Evolutionary conservation across 1,140 invertebrate genomes (phyloP).

Genomic region (Samia ricini): DNA sequence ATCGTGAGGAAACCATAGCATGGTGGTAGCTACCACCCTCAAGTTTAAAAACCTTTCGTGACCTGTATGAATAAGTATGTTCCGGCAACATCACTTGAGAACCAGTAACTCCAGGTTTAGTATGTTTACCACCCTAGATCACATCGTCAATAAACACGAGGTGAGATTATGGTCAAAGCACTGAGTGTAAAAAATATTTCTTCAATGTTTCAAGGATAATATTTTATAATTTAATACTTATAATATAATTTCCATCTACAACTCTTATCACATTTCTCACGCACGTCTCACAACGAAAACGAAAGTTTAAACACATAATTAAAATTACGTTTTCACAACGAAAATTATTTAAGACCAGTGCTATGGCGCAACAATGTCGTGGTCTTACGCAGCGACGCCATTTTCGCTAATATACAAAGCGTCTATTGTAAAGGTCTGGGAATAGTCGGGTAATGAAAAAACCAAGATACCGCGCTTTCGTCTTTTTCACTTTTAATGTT

Average conservation of each 20-base stretch:
- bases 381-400: background rate
- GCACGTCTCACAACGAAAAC: conserved; percentile 6
- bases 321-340: conserved; percentile 12
- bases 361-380: conserved; percentile 14
- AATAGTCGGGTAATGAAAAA: conserved; percentile 12
- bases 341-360: conserved; percentile 18
- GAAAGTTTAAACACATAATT: conserved; percentile 10
- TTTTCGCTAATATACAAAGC: background rate
- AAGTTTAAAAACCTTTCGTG: too few species aligned
- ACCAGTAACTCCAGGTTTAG: too few species aligned
- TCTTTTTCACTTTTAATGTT: conserved; percentile 12
- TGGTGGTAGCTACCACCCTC: too few species aligned
- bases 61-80: too few species aligned
- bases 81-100: too few species aligned
- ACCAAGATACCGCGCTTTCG: conserved; percentile 14
- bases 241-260: background rate
- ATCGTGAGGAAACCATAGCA: too few species aligned
- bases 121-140: too few species aligned
- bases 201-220: too few species aligned
- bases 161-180: too few species aligned
- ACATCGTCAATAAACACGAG: too few species aligned
- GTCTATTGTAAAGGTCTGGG: conserved; percentile 22
- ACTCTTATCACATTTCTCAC: conserved; percentile 1
- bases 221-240: too few species aligned
- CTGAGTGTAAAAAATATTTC: too few species aligned